Percentiles rank a stretch among this genome's conserved stretches.
These are phyloP conservation scores for Melanotaenia duboulayi DNA, from an alignment of 2,113 vertebrate species.

Conservation along the genomic window DNA sequence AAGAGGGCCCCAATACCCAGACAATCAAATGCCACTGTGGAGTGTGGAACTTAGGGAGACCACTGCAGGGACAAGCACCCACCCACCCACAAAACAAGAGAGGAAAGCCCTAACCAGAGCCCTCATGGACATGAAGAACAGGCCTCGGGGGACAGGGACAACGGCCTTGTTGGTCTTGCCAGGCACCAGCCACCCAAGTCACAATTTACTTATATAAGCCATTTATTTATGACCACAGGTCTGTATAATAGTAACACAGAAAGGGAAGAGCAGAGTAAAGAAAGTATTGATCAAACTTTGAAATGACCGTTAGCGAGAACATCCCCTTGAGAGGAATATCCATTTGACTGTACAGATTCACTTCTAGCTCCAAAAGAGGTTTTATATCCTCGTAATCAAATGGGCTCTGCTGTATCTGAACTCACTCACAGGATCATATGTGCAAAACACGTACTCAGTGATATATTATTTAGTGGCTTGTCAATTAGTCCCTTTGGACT, in stretches of 20 bases:
- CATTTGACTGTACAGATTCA: constrained; percentile 55
- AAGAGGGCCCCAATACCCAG: too few relatives aligned
- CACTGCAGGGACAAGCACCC: too few relatives aligned
- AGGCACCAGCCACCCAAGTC: too few relatives aligned
- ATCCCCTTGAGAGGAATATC: constrained; percentile 36
- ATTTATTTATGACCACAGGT: neutral
- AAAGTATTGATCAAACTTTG: constrained; percentile 7
- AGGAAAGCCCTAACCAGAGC: too few relatives aligned
- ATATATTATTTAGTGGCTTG: constrained; percentile 11
- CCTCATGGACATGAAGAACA: too few relatives aligned
- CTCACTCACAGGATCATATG: constrained; percentile 27
- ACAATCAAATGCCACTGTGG: too few relatives aligned
- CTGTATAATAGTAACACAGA: neutral
- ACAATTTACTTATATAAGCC: neutral
- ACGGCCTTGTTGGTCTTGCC: too few relatives aligned
- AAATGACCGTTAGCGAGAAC: constrained; percentile 28
- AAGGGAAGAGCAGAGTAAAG: neutral
- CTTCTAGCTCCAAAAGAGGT: constrained; percentile 42
- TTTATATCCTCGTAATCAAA: constrained; percentile 35
- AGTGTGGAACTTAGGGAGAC: too few relatives aligned
- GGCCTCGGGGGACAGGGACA: too few relatives aligned
- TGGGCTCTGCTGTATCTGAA: constrained; percentile 16
- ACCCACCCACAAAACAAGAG: too few relatives aligned
- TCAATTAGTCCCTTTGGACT: constrained; percentile 12
- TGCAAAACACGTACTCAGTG: constrained; percentile 25